Evolutionary conservation across 2,113 vertebrate species (phyloP), one percentile per base, ranked within the genome.

Genomic region (Grallaria varia): DNA sequence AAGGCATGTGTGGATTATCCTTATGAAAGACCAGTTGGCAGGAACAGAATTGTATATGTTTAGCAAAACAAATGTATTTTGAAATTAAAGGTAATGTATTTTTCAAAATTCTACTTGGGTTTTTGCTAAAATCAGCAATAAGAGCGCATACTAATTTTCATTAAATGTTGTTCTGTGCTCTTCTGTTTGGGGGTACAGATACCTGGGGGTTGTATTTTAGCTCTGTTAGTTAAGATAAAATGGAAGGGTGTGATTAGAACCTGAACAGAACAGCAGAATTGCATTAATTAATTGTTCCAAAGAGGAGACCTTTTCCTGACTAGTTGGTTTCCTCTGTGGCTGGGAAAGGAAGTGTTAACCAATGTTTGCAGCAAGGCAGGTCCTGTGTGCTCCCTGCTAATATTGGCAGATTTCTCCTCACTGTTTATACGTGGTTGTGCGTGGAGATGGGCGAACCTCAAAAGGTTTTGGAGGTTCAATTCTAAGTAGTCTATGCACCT

Each of bases 21-120:
- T 96, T 91, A 85, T 91, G 87, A 97, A 71, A 97, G 92, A 94
- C 77, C 53, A 58, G 64, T 79, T 97, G 92, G 89, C 95, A 97
- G 95, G 96, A 97, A 87, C 75, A 90, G 95, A 97, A 91, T 91
- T 95, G 59, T 64, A 81, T 96, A 84, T 95, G 89, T 97, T 97
- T 95, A 97, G 90, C 95, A 96, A 97, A 96, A n/a, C n/a, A 88
- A 93, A 79, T 81, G 78, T 91, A 93, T 96, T 98, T 97, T 97
- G 81, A 97, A 98, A 97, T 97, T 50, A 96, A 96, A 89, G 14
- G 59, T 72, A 84, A 85, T 60, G 67, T 96, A 37, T 95, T 96
- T 74, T 95, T 75, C 22, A 72, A 96, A 95, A 66, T 78, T 89
- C 80, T 37, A 39, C 84, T 96, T 95, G 82, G 59, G 49, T 95